A percentile compares a stretch with the other conserved stretches of the same genome.
Conservation (phyloP, 2,797 vertebrate species). For the Scleropages formosus region DNA sequence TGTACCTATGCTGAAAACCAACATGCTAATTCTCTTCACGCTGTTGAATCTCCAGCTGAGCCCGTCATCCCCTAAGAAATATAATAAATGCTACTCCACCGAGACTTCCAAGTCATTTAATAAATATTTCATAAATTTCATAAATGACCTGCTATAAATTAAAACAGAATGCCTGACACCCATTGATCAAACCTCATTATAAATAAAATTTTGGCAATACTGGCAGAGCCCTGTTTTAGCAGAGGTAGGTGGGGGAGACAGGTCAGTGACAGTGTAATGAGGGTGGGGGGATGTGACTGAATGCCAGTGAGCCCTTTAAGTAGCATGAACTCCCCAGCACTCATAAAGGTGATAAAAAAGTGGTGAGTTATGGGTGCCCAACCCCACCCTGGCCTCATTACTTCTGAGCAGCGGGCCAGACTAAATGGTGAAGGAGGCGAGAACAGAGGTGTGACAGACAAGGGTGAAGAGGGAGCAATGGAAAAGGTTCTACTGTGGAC, state of each 20-base stretch:
- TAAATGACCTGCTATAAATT: slow-evolving; percentile 11
- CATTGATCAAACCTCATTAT: slow-evolving; percentile 25
- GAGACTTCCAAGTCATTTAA: not conserved
- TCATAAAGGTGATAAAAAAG: slow-evolving; percentile 72
- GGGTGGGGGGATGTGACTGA: not conserved
- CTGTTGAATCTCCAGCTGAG: not conserved
- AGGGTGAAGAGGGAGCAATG: not conserved
- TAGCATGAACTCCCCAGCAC: slow-evolving; percentile 63
- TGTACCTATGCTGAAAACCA: slow-evolving; percentile 32
- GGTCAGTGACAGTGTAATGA: slow-evolving; percentile 63
- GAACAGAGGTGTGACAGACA: not conserved
- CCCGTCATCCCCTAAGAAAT: not conserved
- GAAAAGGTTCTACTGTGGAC: too few relatives aligned
- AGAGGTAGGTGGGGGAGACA: slow-evolving; percentile 57
- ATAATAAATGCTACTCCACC: not conserved
- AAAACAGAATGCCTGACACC: slow-evolving; percentile 15
- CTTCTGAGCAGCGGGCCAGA: slow-evolving; percentile 10
- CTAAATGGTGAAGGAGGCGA: slow-evolving; percentile 14
- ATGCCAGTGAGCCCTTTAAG: not conserved
- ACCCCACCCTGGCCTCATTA: slow-evolving; percentile 50
- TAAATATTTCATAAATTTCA: too few relatives aligned
- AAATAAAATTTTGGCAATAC: slow-evolving; percentile 23
- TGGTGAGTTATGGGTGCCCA: slow-evolving; percentile 75
- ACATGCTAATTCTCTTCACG: slow-evolving; percentile 1
- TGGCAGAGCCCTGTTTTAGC: slow-evolving; percentile 38